A percentile compares a stretch with the other conserved stretches of the same genome.
Conservation (phyloP, 2,113 vertebrate species). For the Ammospiza nelsoni region DNA sequence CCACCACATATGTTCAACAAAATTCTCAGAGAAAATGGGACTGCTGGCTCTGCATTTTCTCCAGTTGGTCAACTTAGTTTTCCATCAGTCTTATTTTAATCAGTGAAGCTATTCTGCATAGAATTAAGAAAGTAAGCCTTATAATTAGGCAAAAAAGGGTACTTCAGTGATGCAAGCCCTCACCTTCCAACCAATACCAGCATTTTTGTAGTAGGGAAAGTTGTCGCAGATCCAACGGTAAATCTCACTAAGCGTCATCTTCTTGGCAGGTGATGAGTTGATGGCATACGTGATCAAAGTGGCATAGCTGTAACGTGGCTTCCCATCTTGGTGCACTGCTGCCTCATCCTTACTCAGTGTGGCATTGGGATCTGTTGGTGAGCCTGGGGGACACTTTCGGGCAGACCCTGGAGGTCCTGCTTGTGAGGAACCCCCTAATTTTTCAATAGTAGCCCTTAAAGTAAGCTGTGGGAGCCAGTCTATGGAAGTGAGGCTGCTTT, state of each 20-base stretch:
- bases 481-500: slow-evolving; percentile 97
- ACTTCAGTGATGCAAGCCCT: neutral
- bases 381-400: slow-evolving; percentile 80
- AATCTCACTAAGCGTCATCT: slow-evolving; percentile 96
- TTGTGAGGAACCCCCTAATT: slow-evolving; percentile 81
- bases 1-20: neutral
- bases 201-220: slow-evolving; percentile 93
- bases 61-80: neutral
- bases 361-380: slow-evolving; percentile 79
- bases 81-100: neutral
- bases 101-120: neutral
- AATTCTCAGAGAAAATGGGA: neutral
- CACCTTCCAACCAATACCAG: slow-evolving; percentile 96
- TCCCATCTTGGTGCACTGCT: slow-evolving; percentile 86
- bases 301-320: slow-evolving; percentile 96
- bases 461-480: slow-evolving; percentile 97
- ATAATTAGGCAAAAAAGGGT: neutral
- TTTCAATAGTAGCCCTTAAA: slow-evolving; percentile 90
- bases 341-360: slow-evolving; percentile 81
- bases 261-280: slow-evolving; percentile 89
- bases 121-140: neutral
- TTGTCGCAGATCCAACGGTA: slow-evolving; percentile 98
- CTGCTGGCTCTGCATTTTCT: neutral
- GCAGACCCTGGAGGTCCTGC: slow-evolving; percentile 80
- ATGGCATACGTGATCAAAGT: slow-evolving; percentile 96